Base-by-base conservation (phyloP, 1,140 invertebrate species). In the Habropoda laboriosa region DNA sequence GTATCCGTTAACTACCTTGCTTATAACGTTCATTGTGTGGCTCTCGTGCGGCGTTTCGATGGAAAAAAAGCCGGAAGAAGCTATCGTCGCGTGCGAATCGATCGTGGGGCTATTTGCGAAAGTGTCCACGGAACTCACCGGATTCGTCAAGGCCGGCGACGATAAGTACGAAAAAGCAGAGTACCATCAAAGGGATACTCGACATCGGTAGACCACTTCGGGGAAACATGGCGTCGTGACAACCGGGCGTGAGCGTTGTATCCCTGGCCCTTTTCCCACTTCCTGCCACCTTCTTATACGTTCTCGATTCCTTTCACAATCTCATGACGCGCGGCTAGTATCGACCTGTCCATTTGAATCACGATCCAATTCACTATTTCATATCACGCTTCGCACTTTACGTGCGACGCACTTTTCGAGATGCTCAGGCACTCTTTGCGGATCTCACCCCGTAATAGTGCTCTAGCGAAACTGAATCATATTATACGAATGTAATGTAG, bases 201-300 rank as follows among this genome's bases (percentile, higher is more conserved):
- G 85, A 87, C 84, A 87, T 89, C 82, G 82, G 82, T 80, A 82
- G 73, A 82, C 74, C 71, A 81, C 81, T 88, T 86, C 80, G 84
- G 84, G 71, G 78, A 82, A 88, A 89, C 90, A 91, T 92, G 88
- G 89, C 89, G 89, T 88, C 88, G 79, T 88, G 89, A 89, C 88
- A 90, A 87, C 89, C 89, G 88, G 89, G 87, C 86, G 86, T 82
- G 85, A 79, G 80, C 77, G 80, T 82, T 81, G 60, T 81, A 72
- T 79, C 66, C 73, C 75, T 70, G 58, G 80, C 66, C 80, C 80
- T 79, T 79, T 81, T 72, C 45, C 60, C 60, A 72, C 75, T 81
- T 81, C 57, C 75, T 81, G 73, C 47, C 70, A 53, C 32, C 71
- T 60, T 71, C 64, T 45, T 58, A 7, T 32, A 38, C 78, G 61